phyloP scores from a whole-genome alignment of 1,140 invertebrate species.

The Cecropterus lyciades region DNA sequence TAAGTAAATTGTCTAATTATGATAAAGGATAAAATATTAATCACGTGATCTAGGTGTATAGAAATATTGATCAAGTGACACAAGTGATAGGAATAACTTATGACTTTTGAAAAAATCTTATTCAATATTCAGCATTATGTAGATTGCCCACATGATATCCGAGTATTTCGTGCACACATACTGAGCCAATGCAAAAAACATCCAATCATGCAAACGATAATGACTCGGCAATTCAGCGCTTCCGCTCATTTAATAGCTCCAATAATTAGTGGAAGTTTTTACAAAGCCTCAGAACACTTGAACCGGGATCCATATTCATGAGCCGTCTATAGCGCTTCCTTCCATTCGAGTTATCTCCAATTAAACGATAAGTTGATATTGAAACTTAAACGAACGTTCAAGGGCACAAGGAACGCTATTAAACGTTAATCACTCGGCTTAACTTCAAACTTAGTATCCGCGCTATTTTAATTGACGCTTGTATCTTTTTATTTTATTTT shows the following conservation, averaged over 20 bases:
- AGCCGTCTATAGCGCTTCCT: not conserved
- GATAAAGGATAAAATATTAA: too few relatives aligned
- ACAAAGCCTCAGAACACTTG: constrained; percentile 36
- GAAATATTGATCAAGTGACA: too few relatives aligned
- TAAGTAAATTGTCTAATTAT: too few relatives aligned
- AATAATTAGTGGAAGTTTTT: constrained; percentile 36
- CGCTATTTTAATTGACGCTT: too few relatives aligned
- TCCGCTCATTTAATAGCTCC: constrained; percentile 23
- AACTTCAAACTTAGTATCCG: too few relatives aligned
- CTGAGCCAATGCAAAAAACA: not conserved
- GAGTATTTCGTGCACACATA: not conserved
- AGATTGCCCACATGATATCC: not conserved
- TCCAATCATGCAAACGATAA: constrained; percentile 17
- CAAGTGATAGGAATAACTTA: too few relatives aligned
- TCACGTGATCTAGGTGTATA: too few relatives aligned
- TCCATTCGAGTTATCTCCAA: not conserved
- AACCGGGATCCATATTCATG: not conserved
- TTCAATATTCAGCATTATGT: too few relatives aligned
- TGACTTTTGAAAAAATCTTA: too few relatives aligned
- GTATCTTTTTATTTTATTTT: too few relatives aligned
- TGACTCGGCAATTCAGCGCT: constrained; percentile 3
- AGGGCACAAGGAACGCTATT: not conserved
- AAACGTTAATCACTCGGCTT: not conserved
- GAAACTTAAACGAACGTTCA: not conserved
- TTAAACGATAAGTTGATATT: not conserved